Conservation (phyloP, 1,140 invertebrate genomes). For the Homalodisca vitripennis region DNA sequence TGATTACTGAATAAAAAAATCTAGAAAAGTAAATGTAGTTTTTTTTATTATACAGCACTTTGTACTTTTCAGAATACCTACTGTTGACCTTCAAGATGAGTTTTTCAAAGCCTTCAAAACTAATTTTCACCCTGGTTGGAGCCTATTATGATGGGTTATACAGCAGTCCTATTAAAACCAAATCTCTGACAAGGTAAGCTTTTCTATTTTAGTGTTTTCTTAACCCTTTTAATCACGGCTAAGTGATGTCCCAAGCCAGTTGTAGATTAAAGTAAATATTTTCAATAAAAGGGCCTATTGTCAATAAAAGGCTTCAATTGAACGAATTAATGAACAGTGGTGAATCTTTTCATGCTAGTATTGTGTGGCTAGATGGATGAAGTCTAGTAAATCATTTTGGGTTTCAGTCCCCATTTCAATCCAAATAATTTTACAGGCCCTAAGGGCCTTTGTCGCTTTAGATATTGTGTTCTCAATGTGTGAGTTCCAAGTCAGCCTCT, state of each 20-base stretch:
- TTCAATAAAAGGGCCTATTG: background rate
- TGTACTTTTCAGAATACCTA: too few species aligned
- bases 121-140: background rate
- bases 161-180: background rate
- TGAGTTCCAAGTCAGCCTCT: too few species aligned
- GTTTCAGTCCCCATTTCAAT: too few species aligned
- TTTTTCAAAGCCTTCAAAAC: conserved; percentile 6
- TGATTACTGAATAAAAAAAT: too few species aligned
- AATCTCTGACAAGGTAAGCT: conserved; percentile 1
- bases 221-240: background rate
- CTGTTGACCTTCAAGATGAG: too few species aligned
- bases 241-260: too few species aligned
- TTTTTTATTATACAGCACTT: too few species aligned
- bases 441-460: too few species aligned
- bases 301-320: background rate
- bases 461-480: too few species aligned
- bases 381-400: too few species aligned
- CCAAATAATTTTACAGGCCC: too few species aligned
- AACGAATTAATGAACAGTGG: background rate
- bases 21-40: too few species aligned
- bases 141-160: background rate
- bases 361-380: background rate
- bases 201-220: background rate
- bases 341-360: background rate
- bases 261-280: background rate